These are phyloP conservation scores for Drosophila leontia DNA, from an alignment of 1,140 invertebrate genomes.

Conservation along the genomic window DNA sequence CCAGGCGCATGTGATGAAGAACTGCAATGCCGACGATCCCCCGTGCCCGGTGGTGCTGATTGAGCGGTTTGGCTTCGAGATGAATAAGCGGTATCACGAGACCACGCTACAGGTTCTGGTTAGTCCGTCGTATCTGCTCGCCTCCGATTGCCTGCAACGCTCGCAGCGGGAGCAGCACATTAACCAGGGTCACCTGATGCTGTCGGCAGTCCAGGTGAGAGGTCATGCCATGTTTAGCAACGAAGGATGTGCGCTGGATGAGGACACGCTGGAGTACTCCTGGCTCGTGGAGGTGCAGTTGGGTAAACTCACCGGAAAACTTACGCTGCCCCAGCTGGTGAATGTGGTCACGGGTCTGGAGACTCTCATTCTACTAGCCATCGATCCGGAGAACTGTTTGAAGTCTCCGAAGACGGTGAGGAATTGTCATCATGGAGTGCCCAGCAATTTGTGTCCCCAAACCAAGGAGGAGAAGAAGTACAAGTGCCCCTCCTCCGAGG, in stretches of 20 bases:
- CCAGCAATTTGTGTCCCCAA: constrained; percentile 91
- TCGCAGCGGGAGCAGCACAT: constrained; percentile 90
- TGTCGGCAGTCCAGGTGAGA: constrained; percentile 95
- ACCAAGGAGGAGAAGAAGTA: constrained; percentile 90
- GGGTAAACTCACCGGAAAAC: constrained; percentile 92
- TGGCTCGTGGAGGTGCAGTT: constrained; percentile 95
- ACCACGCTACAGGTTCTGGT: constrained; percentile 96
- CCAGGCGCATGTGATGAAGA: constrained; percentile 96
- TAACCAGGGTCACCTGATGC: constrained; percentile 94
- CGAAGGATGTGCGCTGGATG: constrained; percentile 93
- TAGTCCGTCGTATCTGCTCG: constrained; percentile 94
- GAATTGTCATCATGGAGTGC: constrained; percentile 94
- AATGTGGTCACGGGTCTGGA: constrained; percentile 95
- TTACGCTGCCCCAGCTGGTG: constrained; percentile 93
- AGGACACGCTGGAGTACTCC: constrained; percentile 98
- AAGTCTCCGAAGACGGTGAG: constrained; percentile 91
- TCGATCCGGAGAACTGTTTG: constrained; percentile 95
- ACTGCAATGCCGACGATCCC: constrained; percentile 93
- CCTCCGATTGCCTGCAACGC: constrained; percentile 89
- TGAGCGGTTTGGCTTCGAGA: constrained; percentile 97
- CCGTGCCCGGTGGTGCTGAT: constrained; percentile 95
- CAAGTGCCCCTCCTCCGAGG: constrained; percentile 93
- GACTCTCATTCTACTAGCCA: constrained; percentile 93
- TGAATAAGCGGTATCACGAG: constrained; percentile 96
- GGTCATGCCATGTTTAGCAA: constrained; percentile 99